A percentile compares a stretch with the other conserved stretches of the same genome.
These are phyloP conservation scores for Luperina nickerlii DNA, from an alignment of 2,888 invertebrate species.

Conservation along the genomic window DNA sequence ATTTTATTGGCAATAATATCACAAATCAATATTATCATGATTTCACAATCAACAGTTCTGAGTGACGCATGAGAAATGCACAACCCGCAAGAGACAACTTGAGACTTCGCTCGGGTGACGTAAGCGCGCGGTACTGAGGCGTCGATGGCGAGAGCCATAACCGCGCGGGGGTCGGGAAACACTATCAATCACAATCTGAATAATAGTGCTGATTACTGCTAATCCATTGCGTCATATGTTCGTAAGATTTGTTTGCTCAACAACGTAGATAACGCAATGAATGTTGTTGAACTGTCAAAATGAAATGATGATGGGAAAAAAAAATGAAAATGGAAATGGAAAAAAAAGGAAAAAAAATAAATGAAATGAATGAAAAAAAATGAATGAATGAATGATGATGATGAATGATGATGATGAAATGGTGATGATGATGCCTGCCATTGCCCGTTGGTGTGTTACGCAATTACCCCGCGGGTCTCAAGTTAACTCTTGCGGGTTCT, in stretches of 20 bases:
- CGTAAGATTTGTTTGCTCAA: neutral
- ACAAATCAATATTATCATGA: constrained; percentile 84
- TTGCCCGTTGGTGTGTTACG: neutral
- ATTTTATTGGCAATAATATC: constrained; percentile 86
- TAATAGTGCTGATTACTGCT: no score
- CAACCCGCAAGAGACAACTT: neutral
- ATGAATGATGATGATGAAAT: no score
- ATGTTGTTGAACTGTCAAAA: neutral
- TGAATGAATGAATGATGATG: no score
- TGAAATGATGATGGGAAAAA: neutral
- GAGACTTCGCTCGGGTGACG: neutral
- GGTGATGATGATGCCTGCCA: neutral
- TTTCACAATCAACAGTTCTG: constrained; percentile 64
- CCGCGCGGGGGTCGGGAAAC: neutral
- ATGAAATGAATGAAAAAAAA: no score
- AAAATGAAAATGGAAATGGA: no score
- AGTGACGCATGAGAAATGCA: constrained; percentile 29
- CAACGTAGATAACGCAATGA: neutral
- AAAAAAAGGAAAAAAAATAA: no score
- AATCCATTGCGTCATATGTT: neutral
- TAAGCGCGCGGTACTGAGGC: neutral
- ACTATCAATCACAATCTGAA: neutral
- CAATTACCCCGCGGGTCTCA: neutral
- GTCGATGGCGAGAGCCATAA: neutral
- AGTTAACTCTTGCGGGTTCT: neutral